Conservation (phyloP, 53 echinoderm and acorn worm species). For the Holothuria leucospilota region DNA sequence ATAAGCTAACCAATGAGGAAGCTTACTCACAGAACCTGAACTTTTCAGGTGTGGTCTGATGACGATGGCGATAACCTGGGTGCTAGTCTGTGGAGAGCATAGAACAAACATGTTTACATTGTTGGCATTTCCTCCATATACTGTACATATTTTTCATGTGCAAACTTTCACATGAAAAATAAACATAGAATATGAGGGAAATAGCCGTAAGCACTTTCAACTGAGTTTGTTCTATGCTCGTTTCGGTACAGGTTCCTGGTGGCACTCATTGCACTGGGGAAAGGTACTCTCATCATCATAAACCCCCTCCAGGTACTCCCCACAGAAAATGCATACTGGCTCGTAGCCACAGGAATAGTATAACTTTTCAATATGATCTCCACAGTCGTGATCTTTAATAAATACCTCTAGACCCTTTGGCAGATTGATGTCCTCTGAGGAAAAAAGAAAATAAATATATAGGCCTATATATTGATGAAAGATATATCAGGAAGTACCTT, state of each 20-base stretch:
- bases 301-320: conserved; percentile 22
- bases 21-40: no score
- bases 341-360: conserved; percentile 35
- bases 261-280: conserved; percentile 22
- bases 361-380: conserved; percentile 27
- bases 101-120: no score
- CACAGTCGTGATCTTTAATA: conserved; percentile 34
- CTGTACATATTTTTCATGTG: no score
- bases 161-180: no score
- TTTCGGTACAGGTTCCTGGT: neutral
- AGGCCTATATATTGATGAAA: neutral
- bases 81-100: no score
- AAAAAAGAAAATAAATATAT: neutral
- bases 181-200: no score
- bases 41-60: no score
- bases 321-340: conserved; percentile 32
- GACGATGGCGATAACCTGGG: no score
- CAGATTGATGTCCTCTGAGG: conserved; percentile 25
- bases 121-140: no score
- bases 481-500: neutral
- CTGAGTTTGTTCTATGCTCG: no score
- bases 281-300: neutral
- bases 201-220: no score
- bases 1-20: no score
- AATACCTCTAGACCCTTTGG: conserved; percentile 13